Conservation (phyloP, 2,797 vertebrate genomes). For the Syndactyla subalaris region DNA sequence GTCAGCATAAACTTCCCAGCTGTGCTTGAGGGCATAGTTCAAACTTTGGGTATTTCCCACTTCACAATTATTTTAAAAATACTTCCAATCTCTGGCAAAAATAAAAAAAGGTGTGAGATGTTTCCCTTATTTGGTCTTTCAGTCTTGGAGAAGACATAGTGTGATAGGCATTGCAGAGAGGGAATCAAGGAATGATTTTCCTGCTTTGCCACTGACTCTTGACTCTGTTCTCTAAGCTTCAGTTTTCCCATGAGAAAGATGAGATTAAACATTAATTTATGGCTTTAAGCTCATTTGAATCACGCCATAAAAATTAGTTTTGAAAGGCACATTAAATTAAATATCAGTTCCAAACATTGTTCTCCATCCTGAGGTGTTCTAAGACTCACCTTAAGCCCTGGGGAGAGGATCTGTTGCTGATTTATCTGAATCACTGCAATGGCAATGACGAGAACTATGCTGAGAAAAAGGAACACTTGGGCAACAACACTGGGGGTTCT, state of each 20-base stretch:
- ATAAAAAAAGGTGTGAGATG: background rate
- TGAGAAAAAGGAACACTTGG: constrained; percentile 83
- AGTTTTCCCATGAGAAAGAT: background rate
- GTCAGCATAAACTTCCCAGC: background rate
- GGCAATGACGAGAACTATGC: constrained; percentile 85
- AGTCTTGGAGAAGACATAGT: background rate
- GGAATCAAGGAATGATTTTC: background rate
- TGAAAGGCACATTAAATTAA: background rate
- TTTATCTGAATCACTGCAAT: constrained; percentile 87
- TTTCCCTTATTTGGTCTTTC: background rate
- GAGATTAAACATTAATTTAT: background rate
- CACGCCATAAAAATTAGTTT: background rate
- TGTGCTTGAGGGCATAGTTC: background rate
- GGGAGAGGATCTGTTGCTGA: constrained; percentile 78
- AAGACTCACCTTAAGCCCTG: constrained; percentile 84
- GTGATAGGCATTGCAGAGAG: background rate
- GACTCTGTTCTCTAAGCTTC: background rate
- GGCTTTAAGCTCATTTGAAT: background rate
- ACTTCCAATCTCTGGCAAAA: background rate
- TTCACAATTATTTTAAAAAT: background rate
- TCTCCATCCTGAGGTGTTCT: background rate
- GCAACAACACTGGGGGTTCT: constrained; percentile 80
- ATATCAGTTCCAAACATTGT: background rate
- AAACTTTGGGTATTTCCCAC: background rate
- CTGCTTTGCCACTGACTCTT: background rate